Percentiles rank a stretch among this genome's conserved stretches.
phyloP scores from a whole-genome alignment of 2,888 invertebrate genomes.

The Tillus elongatus region DNA sequence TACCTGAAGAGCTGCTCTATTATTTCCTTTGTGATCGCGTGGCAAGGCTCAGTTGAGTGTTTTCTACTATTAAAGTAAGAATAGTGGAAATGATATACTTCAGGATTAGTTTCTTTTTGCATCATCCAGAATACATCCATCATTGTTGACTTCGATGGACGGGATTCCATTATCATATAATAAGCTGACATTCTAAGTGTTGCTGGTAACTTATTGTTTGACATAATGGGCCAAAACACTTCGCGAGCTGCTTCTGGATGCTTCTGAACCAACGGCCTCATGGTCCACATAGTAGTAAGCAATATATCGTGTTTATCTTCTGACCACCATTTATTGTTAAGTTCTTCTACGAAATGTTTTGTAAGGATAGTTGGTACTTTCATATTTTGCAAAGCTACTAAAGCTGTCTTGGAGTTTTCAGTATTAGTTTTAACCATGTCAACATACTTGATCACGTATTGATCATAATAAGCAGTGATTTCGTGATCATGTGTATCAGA shows the following conservation, averaged over 20 bases:
- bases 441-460: slow-evolving; percentile 26
- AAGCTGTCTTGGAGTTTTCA: slow-evolving; percentile 34
- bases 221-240: slow-evolving; percentile 43
- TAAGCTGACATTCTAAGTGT: slow-evolving; percentile 41
- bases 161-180: slow-evolving; percentile 37
- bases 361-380: slow-evolving; percentile 36
- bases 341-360: slow-evolving; percentile 39
- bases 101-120: slow-evolving; percentile 39
- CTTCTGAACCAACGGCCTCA: slow-evolving; percentile 28
- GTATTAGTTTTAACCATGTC: slow-evolving; percentile 24
- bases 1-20: no score
- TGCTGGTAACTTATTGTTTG: slow-evolving; percentile 36
- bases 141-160: slow-evolving; percentile 34
- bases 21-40: no score
- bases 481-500: slow-evolving; percentile 13
- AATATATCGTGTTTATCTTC: slow-evolving; percentile 37
- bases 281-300: slow-evolving; percentile 39
- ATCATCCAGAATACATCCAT: slow-evolving; percentile 43
- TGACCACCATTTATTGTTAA: slow-evolving; percentile 34
- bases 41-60: no score
- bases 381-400: slow-evolving; percentile 44
- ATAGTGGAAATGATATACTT: slow-evolving; percentile 44
- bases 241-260: slow-evolving; percentile 31
- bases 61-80: no score
- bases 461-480: slow-evolving; percentile 21